These are phyloP conservation scores for Meles meles DNA, from an alignment of 2,113 vertebrate species.

Conservation along the genomic window DNA sequence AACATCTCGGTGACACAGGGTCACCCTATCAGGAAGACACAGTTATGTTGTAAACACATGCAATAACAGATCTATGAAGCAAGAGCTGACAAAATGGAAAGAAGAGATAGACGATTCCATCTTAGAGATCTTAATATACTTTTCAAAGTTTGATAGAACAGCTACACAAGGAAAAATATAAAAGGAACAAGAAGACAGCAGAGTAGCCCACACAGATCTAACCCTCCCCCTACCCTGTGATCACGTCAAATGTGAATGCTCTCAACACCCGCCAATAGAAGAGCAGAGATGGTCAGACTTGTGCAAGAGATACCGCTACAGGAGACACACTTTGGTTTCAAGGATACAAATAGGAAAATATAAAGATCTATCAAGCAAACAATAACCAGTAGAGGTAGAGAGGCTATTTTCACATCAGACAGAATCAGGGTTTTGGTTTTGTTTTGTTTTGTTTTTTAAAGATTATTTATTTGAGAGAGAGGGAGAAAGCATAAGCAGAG, in stretches of 20 bases:
- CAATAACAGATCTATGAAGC: background rate
- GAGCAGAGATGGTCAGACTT: background rate
- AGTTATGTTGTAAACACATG: rapidly evolving
- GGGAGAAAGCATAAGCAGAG: background rate
- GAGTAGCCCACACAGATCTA: no score
- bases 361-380: background rate
- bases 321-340: background rate
- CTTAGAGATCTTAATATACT: background rate
- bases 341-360: background rate
- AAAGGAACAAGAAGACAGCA: background rate
- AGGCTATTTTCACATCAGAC: background rate
- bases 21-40: background rate
- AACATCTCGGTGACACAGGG: background rate
- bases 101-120: background rate
- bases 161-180: background rate
- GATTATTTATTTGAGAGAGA: background rate
- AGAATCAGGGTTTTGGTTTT: background rate
- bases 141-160: background rate
- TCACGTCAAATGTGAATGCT: background rate
- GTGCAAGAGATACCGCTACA: background rate
- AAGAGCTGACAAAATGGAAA: background rate
- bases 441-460: no score
- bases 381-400: background rate
- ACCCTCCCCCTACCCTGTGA: background rate
- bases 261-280: background rate